Evolutionary conservation across 2,797 vertebrate species (phyloP).

Genomic region (Calcarius lapponicus): DNA sequence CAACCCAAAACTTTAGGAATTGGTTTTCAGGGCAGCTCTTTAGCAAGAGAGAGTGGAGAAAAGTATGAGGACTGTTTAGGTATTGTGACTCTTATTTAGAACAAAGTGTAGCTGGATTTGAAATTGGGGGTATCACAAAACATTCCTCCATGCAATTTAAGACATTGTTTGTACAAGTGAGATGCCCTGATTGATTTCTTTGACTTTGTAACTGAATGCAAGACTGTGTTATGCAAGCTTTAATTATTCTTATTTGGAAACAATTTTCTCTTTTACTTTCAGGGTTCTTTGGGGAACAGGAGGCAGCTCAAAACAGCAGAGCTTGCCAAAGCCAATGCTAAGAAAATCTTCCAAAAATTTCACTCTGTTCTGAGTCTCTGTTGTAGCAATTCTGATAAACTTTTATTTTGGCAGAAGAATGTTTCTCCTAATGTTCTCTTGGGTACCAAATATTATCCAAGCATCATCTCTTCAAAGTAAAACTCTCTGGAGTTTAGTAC

Average conservation of each 20-base stretch:
- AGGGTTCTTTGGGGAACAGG: constrained; percentile 11
- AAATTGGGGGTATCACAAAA: background rate
- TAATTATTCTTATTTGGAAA: constrained; percentile 60
- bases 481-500: background rate
- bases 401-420: background rate
- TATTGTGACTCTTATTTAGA: background rate
- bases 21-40: background rate
- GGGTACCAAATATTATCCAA: background rate
- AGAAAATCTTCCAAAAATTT: background rate
- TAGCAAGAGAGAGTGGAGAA: background rate
- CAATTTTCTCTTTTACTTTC: constrained; percentile 51
- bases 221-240: constrained; percentile 44
- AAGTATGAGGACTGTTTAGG: background rate
- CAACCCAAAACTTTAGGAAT: background rate
- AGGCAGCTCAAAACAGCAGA: constrained; percentile 28
- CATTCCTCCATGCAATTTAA: constrained; percentile 31
- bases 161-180: background rate
- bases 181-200: constrained; percentile 31
- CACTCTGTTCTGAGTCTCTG: background rate
- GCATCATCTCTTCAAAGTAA: background rate
- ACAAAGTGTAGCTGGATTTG: background rate
- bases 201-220: constrained; percentile 36
- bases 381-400: background rate
- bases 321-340: constrained; percentile 40
- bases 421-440: background rate